Percentiles rank a stretch among this genome's conserved stretches.
Conservation (phyloP, 1,140 invertebrate species). For the Apis florea region DNA sequence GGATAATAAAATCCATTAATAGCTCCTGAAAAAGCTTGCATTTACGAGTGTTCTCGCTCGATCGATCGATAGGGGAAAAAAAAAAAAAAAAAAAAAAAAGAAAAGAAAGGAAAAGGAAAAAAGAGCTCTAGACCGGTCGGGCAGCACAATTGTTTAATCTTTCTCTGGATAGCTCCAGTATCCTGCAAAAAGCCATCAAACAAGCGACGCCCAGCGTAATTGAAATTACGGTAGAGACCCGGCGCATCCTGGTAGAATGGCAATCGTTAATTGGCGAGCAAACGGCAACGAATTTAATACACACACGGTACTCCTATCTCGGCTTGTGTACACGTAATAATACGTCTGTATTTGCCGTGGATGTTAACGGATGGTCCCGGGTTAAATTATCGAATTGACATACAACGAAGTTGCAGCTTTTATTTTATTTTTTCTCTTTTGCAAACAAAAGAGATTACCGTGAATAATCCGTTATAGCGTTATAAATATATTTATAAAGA, state of each 20-base stretch:
- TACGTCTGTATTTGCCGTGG: constrained; percentile 42
- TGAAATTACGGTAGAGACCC: constrained; percentile 36
- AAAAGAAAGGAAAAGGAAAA: no score
- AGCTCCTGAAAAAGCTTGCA: no score
- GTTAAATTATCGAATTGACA: constrained; percentile 27
- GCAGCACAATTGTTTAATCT: constrained; percentile 35
- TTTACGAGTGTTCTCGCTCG: neutral
- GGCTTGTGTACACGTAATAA: constrained; percentile 32
- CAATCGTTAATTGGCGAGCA: constrained; percentile 59
- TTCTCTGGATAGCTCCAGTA: neutral
- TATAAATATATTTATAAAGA: no score
- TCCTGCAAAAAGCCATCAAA: constrained; percentile 22
- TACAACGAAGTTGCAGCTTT: neutral
- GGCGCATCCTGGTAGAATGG: constrained; percentile 23
- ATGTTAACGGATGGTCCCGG: constrained; percentile 21
- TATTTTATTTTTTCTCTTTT: neutral
- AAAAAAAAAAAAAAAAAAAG: neutral
- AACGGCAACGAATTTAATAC: constrained; percentile 59
- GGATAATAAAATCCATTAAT: no score
- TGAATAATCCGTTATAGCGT: no score
- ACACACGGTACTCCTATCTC: constrained; percentile 36
- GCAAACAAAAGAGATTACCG: neutral
- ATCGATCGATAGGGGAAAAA: neutral
- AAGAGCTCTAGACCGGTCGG: neutral
- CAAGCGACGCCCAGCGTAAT: constrained; percentile 35